These are phyloP conservation scores for Gobio occitaniae DNA, from an alignment of 2,797 vertebrate genomes.

Conservation along the genomic window DNA sequence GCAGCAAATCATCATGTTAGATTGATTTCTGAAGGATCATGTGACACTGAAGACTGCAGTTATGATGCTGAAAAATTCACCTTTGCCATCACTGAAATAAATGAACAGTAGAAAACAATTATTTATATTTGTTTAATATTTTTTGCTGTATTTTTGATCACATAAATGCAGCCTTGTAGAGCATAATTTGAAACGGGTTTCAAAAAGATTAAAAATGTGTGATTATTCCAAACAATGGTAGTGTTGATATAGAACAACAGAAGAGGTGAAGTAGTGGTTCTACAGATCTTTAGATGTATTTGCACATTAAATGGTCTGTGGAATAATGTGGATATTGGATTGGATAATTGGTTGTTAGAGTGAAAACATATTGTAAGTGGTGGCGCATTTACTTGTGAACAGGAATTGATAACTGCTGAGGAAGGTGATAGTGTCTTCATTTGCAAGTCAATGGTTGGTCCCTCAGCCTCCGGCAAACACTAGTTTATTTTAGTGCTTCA, in stretches of 20 bases:
- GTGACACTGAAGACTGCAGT: neutral
- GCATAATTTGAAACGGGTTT: too few relatives aligned
- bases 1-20: too few relatives aligned
- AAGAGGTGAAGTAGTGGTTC: neutral
- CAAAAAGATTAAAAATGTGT: too few relatives aligned
- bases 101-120: neutral
- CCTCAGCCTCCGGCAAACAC: constrained; percentile 34
- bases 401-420: constrained; percentile 38
- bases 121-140: neutral
- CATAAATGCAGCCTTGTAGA: neutral
- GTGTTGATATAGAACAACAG: neutral
- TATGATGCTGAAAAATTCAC: neutral
- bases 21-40: neutral
- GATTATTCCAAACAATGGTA: neutral
- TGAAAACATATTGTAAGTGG: neutral
- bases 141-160: neutral
- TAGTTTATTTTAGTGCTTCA: constrained; percentile 33
- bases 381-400: constrained; percentile 26
- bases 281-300: neutral
- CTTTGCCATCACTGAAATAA: neutral
- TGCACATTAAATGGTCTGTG: neutral
- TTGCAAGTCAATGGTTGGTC: constrained; percentile 58
- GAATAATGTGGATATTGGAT: neutral
- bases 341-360: constrained; percentile 13
- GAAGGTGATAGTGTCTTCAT: constrained; percentile 44